phyloP scores from a whole-genome alignment of 2,888 invertebrate species.

The Baccha elongata region DNA sequence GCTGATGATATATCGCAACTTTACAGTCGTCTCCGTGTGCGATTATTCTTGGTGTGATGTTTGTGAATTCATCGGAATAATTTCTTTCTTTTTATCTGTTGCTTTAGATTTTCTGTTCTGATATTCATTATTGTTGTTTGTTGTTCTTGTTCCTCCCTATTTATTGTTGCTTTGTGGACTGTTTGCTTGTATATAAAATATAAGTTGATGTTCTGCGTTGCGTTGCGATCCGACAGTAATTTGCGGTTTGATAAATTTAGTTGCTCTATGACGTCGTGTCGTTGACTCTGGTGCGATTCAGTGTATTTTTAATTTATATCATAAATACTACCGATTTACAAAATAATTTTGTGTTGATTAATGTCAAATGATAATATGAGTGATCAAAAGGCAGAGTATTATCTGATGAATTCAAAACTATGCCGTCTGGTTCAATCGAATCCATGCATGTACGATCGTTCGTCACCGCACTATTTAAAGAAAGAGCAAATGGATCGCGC shows the following conservation, averaged over 20 bases:
- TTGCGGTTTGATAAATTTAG: constrained; percentile 37
- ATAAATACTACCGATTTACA: background rate
- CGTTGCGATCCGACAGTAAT: background rate
- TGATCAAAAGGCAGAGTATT: constrained; percentile 77
- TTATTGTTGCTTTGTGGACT: too few relatives aligned
- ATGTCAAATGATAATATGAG: constrained; percentile 42
- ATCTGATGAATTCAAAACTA: constrained; percentile 77
- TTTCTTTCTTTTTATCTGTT: too few relatives aligned
- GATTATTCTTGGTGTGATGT: background rate
- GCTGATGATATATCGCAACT: background rate
- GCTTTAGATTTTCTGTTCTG: background rate
- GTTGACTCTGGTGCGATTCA: constrained; percentile 30
- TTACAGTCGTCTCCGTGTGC: background rate
- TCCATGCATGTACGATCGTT: constrained; percentile 80
- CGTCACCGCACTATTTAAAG: constrained; percentile 77
- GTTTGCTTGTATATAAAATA: too few relatives aligned
- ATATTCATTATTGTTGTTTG: background rate
- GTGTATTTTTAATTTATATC: background rate
- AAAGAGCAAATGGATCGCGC: constrained; percentile 79
- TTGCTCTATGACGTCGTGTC: constrained; percentile 54
- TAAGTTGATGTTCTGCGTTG: too few relatives aligned
- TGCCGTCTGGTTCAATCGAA: constrained; percentile 78
- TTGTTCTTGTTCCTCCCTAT: background rate
- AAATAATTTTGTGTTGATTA: constrained; percentile 2
- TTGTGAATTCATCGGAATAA: too few relatives aligned